A percentile compares a stretch with the other conserved stretches of the same genome.
These are phyloP conservation scores for Corella eumyota DNA, from an alignment of 23 tunicate genomes.

Conservation along the genomic window DNA sequence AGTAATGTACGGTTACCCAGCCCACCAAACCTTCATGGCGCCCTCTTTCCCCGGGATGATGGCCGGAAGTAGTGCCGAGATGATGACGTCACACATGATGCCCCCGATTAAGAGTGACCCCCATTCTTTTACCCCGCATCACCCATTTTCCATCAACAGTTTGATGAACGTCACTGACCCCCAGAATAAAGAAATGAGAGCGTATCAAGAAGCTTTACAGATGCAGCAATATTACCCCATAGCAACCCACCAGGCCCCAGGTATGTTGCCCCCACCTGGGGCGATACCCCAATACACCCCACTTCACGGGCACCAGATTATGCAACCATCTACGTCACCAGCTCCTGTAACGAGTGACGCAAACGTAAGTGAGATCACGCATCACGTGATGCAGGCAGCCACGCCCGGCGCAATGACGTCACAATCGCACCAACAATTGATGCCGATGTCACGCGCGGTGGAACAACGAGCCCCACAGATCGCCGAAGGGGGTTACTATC, in stretches of 20 bases:
- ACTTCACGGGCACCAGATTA: not conserved
- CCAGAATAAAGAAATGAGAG: constrained; percentile 39
- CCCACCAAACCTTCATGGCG: constrained; percentile 18
- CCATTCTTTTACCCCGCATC: constrained; percentile 61
- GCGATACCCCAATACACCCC: not conserved
- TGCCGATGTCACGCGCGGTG: constrained; percentile 9
- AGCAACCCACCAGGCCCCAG: constrained; percentile 19
- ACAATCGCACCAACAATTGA: constrained; percentile 9
- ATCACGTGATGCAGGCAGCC: constrained; percentile 14
- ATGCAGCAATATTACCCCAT: constrained; percentile 68
- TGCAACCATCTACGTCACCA: constrained; percentile 3
- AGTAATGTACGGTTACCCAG: constrained; percentile 21
- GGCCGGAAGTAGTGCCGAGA: not conserved
- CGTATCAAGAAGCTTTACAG: constrained; percentile 56
- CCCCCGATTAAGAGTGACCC: constrained; percentile 39
- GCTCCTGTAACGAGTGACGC: not conserved
- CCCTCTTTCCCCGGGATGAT: constrained; percentile 10
- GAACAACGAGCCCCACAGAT: not conserved
- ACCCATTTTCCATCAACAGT: constrained; percentile 91
- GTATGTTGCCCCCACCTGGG: constrained; percentile 17
- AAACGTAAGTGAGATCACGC: constrained; percentile 3
- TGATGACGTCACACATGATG: constrained; percentile 15
- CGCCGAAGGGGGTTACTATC: constrained; percentile 4
- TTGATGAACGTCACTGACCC: constrained; percentile 45
- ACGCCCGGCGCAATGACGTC: constrained; percentile 8